These are phyloP conservation scores for Archips xylosteana DNA, from an alignment of 2,888 invertebrate species.

Conservation along the genomic window DNA sequence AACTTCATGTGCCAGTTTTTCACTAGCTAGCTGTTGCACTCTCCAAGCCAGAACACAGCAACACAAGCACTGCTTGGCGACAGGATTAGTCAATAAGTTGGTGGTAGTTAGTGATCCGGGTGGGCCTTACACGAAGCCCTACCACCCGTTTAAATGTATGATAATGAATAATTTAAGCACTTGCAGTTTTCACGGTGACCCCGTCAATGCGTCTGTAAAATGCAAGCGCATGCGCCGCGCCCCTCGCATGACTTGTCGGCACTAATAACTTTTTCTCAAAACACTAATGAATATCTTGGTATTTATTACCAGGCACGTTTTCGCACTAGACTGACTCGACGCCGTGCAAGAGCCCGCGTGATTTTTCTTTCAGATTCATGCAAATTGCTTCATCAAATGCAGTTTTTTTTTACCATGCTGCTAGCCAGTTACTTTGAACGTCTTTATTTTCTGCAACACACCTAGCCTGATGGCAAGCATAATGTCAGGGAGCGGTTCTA, in stretches of 20 bases:
- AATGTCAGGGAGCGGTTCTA: neutral
- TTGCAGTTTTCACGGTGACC: constrained; percentile 51
- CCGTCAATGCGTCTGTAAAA: constrained; percentile 70
- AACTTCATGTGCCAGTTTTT: no score
- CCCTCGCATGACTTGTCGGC: constrained; percentile 67
- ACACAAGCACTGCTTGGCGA: no score
- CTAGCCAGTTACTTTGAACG: neutral
- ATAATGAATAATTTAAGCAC: neutral
- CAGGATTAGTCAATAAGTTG: neutral
- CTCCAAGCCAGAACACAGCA: no score
- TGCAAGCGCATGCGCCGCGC: constrained; percentile 74
- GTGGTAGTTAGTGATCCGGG: neutral
- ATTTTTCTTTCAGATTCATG: constrained; percentile 72
- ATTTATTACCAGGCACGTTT: constrained; percentile 82
- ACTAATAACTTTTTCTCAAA: constrained; percentile 81
- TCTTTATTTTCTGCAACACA: neutral
- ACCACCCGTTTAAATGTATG: neutral
- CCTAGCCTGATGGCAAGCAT: neutral
- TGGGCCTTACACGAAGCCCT: no score
- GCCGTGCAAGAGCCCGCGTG: constrained; percentile 6
- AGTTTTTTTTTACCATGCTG: neutral
- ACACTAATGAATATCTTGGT: constrained; percentile 81
- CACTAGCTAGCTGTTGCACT: no score
- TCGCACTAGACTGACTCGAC: constrained; percentile 62
- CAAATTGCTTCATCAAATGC: constrained; percentile 47